phyloP scores from a whole-genome alignment of 2,113 vertebrate species.

The Tyrannus savana region DNA sequence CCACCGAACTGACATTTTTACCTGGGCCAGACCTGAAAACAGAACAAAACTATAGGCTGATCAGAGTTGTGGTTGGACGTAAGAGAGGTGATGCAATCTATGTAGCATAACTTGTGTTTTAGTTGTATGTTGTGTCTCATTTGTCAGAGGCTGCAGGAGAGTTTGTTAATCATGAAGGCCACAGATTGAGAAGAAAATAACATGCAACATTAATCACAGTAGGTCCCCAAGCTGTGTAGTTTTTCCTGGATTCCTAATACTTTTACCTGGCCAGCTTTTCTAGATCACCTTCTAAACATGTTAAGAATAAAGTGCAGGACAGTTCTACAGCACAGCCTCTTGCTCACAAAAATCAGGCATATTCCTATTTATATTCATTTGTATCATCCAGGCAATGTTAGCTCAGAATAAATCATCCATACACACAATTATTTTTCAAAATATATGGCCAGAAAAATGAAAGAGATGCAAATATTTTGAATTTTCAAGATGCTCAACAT shows the following conservation, averaged over 20 bases:
- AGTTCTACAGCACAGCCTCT: background rate
- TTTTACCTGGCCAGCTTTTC: background rate
- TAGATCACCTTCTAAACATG: rapidly evolving
- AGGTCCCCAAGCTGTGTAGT: background rate
- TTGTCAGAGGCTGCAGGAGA: background rate
- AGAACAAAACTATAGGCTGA: background rate
- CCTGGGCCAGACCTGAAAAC: background rate
- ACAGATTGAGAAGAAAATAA: background rate
- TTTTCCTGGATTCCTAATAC: background rate
- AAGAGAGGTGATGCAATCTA: background rate
- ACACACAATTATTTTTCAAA: background rate
- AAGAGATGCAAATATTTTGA: background rate
- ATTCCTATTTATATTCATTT: background rate
- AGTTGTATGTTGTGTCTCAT: background rate
- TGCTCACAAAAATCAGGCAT: background rate
- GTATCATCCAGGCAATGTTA: background rate
- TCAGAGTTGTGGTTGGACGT: background rate
- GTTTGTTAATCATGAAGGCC: background rate
- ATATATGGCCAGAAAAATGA: background rate
- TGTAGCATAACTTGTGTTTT: background rate
- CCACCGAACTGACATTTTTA: background rate
- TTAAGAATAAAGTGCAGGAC: background rate
- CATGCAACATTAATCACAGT: background rate
- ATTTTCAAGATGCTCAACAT: background rate
- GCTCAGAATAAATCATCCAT: background rate